These are phyloP conservation scores for Rhyacophila brunnea DNA, from an alignment of 1,140 invertebrate genomes.

Conservation along the genomic window DNA sequence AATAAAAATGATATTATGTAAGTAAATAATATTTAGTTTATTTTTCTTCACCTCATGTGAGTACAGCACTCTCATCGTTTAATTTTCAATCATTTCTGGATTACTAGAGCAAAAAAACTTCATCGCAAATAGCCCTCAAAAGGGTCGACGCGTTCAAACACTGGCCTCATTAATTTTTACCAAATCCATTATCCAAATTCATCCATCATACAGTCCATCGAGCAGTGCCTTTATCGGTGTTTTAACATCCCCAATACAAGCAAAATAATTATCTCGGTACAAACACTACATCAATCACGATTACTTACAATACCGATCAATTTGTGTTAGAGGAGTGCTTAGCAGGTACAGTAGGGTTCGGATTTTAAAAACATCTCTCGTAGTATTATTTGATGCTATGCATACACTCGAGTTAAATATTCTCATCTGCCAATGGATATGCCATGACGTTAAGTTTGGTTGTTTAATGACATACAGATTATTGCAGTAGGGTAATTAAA, in stretches of 20 bases:
- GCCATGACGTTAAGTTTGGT: too few species aligned
- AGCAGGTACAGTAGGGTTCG: not conserved
- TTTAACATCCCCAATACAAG: constrained; percentile 5
- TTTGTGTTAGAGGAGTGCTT: constrained; percentile 18
- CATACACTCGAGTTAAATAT: not conserved
- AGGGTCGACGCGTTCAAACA: not conserved
- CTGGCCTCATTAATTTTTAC: constrained; percentile 9
- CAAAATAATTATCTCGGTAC: constrained; percentile 18
- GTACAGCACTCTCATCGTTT: too few species aligned
- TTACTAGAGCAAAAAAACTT: too few species aligned
- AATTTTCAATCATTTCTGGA: too few species aligned
- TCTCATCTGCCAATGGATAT: not conserved
- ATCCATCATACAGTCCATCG: constrained; percentile 15
- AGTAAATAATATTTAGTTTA: too few species aligned
- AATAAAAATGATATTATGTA: too few species aligned
- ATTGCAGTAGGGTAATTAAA: too few species aligned
- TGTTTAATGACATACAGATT: too few species aligned
- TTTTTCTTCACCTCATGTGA: too few species aligned
- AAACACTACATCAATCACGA: constrained; percentile 26
- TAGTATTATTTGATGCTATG: too few species aligned
- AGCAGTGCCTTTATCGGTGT: constrained; percentile 4
- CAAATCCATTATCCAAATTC: constrained; percentile 19
- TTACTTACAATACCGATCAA: constrained; percentile 25
- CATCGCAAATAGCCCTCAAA: not conserved
- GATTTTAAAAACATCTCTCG: constrained; percentile 10